Evolutionary conservation across 2,888 invertebrate species (phyloP), one percentile per base, ranked within the genome.

Genomic region (Dorcus hopei): DNA sequence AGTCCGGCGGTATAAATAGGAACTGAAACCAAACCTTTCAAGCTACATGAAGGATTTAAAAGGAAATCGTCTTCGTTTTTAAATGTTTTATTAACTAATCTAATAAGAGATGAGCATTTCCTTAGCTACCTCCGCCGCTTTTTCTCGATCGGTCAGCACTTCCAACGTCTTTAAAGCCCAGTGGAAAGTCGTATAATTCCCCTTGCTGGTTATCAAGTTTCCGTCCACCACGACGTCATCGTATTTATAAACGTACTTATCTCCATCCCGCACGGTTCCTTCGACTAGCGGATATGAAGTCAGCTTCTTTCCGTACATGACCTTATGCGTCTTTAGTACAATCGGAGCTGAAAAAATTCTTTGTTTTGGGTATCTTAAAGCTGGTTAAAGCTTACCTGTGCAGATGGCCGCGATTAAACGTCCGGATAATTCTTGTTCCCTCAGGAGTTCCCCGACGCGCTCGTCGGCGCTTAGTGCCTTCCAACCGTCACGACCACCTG

Each of bases 151-250:
- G 0, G 83, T 77, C 9, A 97, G 76, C 58, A 85, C 76, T 71
- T 93, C 90, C 0, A 90, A 88, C 9, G 97, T 83, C 9, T 87
- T 85, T 51, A 97, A 75, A 0, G 89, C 94, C 75, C 96, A 97
- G 75, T 91, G 91, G 74, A 91, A 91, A 0, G 93, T 88, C 1
- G 97, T 97, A 9, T 93, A 96, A 0, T 97, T 97, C 0, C 96
- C 96, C 65, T 87, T 84, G 65, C 90, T 91, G 1, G 93, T 93
- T 43, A 93, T 85, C 0, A 92, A 69, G 63, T 89, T 85, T 1
- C 80, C 83, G 68, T 80, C 86, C 78, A 80, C 67, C 5, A 80
- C 79, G 0, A 80, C 79, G 42, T 66, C 66, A 41, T 66, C 66
- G 47, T 66, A 57, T 47, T 65, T 66, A 53, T 66, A 66, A 49